Evolutionary conservation across 2,113 vertebrate species (phyloP).

Genomic region (Emberiza fucata): DNA sequence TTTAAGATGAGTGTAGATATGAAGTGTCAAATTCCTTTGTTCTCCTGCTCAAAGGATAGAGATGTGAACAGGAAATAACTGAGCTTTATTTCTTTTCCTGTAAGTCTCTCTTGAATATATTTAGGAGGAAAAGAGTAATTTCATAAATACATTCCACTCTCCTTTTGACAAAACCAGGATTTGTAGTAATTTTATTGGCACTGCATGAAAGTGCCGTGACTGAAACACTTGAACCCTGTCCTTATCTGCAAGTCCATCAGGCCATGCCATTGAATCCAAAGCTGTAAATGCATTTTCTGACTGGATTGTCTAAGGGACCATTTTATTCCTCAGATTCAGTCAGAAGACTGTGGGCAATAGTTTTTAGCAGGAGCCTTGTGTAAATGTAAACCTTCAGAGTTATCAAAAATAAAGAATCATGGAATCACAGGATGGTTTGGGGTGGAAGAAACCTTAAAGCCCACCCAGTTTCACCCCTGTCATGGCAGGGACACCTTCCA

Average conservation of each 20-base stretch:
- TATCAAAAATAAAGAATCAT: not conserved
- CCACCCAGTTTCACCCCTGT: not conserved
- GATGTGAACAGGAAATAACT: slow-evolving; percentile 39
- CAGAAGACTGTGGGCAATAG: fast-evolving
- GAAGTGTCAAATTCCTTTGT: not conserved
- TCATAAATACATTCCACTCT: not conserved
- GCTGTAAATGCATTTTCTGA: not conserved
- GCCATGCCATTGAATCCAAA: not conserved
- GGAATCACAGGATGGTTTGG: not conserved
- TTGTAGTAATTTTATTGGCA: not conserved
- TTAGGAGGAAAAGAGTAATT: slow-evolving; percentile 24
- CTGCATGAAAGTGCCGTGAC: not conserved
- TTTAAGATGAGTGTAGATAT: not conserved
- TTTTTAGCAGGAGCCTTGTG: not conserved
- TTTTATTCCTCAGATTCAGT: not conserved
- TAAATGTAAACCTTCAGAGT: not conserved
- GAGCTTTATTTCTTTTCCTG: slow-evolving; percentile 32
- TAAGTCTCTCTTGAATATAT: slow-evolving; percentile 16
- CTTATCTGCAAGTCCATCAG: not conserved
- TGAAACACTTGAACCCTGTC: not conserved
- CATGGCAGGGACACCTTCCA: not conserved
- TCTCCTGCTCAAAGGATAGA: not conserved
- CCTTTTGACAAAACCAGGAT: slow-evolving; percentile 4
- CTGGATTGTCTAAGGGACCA: not conserved
- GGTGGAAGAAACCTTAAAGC: not conserved